These are phyloP conservation scores for Leptinotarsa defecta DNA, from an alignment of 1,140 invertebrate genomes.

Conservation along the genomic window DNA sequence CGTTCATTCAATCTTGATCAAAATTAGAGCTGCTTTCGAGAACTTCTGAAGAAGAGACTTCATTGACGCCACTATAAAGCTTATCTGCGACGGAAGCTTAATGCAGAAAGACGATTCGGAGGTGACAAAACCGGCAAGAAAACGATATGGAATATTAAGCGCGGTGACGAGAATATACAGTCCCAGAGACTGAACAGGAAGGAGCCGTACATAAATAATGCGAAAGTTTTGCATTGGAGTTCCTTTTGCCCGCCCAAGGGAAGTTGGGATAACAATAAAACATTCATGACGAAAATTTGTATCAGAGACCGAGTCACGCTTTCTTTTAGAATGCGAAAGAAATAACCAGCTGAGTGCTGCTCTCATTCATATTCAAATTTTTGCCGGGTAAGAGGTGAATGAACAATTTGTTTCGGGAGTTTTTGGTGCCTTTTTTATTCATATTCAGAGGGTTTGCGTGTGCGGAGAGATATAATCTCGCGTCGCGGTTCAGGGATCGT, in stretches of 20 bases:
- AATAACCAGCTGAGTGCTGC: background rate
- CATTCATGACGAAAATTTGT: slow-evolving; percentile 35
- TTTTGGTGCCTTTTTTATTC: background rate
- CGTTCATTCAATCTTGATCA: too few species aligned
- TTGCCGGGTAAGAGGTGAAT: background rate
- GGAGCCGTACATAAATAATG: slow-evolving; percentile 39
- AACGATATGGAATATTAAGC: slow-evolving; percentile 43
- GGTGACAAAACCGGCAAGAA: slow-evolving; percentile 40
- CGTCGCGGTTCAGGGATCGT: too few species aligned
- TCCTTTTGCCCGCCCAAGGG: slow-evolving; percentile 17
- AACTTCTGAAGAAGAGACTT: too few species aligned
- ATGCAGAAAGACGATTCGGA: slow-evolving; percentile 37
- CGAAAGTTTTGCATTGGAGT: slow-evolving; percentile 38
- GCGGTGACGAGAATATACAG: slow-evolving; percentile 30
- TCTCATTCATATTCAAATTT: slow-evolving; percentile 4
- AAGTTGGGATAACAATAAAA: slow-evolving; percentile 40
- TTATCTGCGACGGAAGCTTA: slow-evolving; percentile 36
- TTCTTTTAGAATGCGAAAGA: slow-evolving; percentile 7
- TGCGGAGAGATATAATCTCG: too few species aligned
- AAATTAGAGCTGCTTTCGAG: too few species aligned
- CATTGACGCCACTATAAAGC: slow-evolving; percentile 14
- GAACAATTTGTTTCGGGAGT: background rate
- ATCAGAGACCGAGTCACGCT: slow-evolving; percentile 46
- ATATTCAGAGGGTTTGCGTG: background rate
- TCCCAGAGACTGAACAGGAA: slow-evolving; percentile 37